Evolutionary conservation across 53 echinoderm and acorn worm species (phyloP).

Genomic region (Holothuria scabra): DNA sequence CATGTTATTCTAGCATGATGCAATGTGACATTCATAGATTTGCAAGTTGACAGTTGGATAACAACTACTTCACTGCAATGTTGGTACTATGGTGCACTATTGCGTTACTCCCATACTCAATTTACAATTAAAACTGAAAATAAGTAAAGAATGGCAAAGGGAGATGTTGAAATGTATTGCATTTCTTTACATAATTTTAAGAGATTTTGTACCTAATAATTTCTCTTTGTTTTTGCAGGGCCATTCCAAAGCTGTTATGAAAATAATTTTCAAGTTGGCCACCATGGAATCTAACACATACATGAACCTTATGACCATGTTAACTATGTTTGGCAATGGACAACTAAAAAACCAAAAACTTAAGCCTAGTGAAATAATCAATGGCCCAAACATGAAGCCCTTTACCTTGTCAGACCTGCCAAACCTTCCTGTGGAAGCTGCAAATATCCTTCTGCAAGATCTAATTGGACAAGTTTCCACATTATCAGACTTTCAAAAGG

Average conservation of each 20-base stretch:
- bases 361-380: slow-evolving; percentile 6
- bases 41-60: too few species aligned
- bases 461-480: not conserved
- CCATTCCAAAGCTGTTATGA: slow-evolving; percentile 1
- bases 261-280: slow-evolving; percentile 1
- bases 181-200: too few species aligned
- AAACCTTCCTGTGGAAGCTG: not conserved
- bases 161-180: too few species aligned
- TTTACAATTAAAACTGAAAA: too few species aligned
- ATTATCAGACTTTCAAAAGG: not conserved
- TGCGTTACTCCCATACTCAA: too few species aligned
- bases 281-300: not conserved
- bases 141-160: too few species aligned
- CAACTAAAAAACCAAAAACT: slow-evolving; percentile 10
- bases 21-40: too few species aligned
- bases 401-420: not conserved
- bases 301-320: not conserved
- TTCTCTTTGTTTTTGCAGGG: not conserved
- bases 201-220: slow-evolving; percentile 2
- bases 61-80: too few species aligned
- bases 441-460: not conserved
- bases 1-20: too few species aligned
- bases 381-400: slow-evolving; percentile 11
- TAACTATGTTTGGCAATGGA: not conserved
- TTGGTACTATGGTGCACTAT: too few species aligned